Evolutionary conservation across 2,113 vertebrate species (phyloP).

Genomic region (Cyrtonyx montezumae): DNA sequence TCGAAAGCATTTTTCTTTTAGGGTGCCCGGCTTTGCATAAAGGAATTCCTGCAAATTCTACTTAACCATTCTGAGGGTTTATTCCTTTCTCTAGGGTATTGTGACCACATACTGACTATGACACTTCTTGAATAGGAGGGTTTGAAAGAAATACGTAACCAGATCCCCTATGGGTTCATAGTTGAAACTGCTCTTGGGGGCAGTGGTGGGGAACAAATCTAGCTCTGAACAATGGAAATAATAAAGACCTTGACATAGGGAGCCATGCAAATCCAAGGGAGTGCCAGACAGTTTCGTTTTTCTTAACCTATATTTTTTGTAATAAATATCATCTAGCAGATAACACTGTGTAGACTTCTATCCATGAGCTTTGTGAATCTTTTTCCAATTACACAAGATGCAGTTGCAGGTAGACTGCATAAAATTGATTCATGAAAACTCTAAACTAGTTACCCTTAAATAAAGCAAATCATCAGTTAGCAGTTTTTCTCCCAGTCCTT

Average conservation of each 20-base stretch:
- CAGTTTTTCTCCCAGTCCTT: not conserved
- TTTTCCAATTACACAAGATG: not conserved
- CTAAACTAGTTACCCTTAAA: not conserved
- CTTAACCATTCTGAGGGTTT: constrained; percentile 37
- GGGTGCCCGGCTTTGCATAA: constrained; percentile 71
- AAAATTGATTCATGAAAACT: constrained; percentile 16
- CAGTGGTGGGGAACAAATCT: not conserved
- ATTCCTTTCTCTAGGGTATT: constrained; percentile 29
- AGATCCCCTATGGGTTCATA: not conserved
- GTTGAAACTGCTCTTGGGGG: constrained; percentile 6
- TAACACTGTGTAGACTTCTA: constrained; percentile 43
- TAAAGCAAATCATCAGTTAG: not conserved
- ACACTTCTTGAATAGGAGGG: not conserved
- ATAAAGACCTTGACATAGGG: constrained; percentile 3
- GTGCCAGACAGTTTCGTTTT: constrained; percentile 58
- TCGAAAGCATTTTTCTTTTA: constrained; percentile 76
- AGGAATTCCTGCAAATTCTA: constrained; percentile 67
- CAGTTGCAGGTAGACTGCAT: not conserved
- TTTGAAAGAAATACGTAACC: not conserved
- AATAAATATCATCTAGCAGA: constrained; percentile 56
- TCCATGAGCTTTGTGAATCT: constrained; percentile 4
- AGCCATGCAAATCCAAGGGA: constrained; percentile 6
- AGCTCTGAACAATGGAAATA: constrained; percentile 53
- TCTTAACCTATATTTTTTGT: constrained; percentile 62
- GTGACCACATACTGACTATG: not conserved